phyloP scores from a whole-genome alignment of 2,113 vertebrate genomes.

The Pteruthius melanotis region DNA sequence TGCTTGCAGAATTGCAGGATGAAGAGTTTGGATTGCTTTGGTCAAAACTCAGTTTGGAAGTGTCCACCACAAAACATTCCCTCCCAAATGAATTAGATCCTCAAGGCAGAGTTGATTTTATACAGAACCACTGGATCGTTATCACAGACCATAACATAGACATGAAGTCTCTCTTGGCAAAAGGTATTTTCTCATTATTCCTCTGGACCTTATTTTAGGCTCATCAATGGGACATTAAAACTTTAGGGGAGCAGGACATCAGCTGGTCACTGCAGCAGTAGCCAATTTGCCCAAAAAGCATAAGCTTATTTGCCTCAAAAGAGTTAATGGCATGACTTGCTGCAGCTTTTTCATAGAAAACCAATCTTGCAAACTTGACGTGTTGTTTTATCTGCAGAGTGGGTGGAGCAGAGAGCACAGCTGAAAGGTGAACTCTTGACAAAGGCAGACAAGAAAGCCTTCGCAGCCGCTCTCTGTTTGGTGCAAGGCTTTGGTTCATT shows the following conservation, averaged over 20 bases:
- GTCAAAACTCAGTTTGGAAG: background rate
- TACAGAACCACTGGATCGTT: background rate
- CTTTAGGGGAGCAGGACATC: background rate
- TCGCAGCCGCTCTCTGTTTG: conserved; percentile 24
- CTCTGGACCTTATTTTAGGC: background rate
- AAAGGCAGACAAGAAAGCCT: conserved; percentile 32
- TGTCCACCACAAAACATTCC: background rate
- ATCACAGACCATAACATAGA: too few relatives aligned
- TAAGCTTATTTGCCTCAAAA: background rate
- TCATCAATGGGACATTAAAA: background rate
- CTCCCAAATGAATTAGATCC: background rate
- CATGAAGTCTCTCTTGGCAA: background rate
- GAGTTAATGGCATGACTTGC: conserved; percentile 26
- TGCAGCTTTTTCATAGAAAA: background rate
- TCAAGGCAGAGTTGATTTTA: background rate
- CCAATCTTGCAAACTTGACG: background rate
- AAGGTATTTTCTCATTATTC: background rate
- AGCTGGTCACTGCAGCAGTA: background rate
- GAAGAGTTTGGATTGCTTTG: background rate
- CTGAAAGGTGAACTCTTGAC: conserved; percentile 70
- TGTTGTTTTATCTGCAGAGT: conserved; percentile 81
- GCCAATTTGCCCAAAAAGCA: background rate
- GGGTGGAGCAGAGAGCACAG: conserved; percentile 63
- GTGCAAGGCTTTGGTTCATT: conserved; percentile 64
- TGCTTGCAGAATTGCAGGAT: background rate